A percentile compares a stretch with the other conserved stretches of the same genome.
These are phyloP conservation scores for Dryobota labecula DNA, from an alignment of 2,888 invertebrate species.

Conservation along the genomic window DNA sequence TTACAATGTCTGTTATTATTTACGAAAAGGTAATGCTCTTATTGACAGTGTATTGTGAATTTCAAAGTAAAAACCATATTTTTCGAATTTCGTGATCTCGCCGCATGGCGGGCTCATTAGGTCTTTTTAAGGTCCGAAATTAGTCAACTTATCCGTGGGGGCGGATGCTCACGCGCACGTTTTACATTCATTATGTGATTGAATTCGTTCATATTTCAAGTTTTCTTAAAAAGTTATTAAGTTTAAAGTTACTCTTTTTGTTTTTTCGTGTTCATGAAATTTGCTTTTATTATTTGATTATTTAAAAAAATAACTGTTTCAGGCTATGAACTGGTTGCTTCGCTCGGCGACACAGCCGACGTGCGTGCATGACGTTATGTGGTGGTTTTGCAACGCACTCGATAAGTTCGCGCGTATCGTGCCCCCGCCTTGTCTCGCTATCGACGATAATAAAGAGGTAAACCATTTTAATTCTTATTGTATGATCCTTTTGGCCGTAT, in stretches of 20 bases:
- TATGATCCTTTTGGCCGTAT: background rate
- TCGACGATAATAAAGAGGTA: conserved; percentile 84
- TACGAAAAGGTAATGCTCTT: no score
- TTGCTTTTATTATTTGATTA: background rate
- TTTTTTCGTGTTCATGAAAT: background rate
- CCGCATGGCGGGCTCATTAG: background rate
- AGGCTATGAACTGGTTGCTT: conserved; percentile 98
- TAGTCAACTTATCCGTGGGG: background rate
- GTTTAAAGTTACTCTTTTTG: no score
- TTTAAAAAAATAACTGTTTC: conserved; percentile 23
- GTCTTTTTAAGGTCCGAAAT: background rate
- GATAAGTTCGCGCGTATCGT: conserved; percentile 87
- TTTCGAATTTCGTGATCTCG: background rate
- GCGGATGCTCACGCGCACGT: no score
- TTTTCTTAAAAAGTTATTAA: background rate
- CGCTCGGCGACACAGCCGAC: conserved; percentile 97
- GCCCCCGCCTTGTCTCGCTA: conserved; percentile 70
- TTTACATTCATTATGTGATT: background rate
- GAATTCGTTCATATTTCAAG: background rate
- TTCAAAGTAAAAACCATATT: background rate
- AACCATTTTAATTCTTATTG: background rate
- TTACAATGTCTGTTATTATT: no score
- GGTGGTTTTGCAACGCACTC: conserved; percentile 98
- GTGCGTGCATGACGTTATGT: conserved; percentile 98
- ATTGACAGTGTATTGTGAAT: no score